Conservation (phyloP, 1,140 invertebrate species). For the Aphaenogaster ashmeadi region DNA sequence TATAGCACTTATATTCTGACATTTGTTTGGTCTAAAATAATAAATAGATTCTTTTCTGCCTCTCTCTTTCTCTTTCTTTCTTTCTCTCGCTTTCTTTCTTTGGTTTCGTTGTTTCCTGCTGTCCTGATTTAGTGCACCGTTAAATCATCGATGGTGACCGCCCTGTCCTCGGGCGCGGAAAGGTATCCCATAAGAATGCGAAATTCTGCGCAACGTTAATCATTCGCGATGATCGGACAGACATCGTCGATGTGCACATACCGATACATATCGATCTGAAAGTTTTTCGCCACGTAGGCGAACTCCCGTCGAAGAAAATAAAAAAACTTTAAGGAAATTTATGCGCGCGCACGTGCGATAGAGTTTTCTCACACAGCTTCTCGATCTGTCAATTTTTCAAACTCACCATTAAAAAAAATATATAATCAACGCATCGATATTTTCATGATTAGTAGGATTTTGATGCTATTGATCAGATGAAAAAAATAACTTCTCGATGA, state of each 20-base stretch:
- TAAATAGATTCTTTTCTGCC: conserved; percentile 24
- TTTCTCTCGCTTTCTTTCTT: conserved; percentile 8
- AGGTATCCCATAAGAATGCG: conserved; percentile 46
- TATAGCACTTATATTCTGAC: neutral
- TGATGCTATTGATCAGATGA: neutral
- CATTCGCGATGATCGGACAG: conserved; percentile 51
- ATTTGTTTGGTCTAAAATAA: conserved; percentile 15
- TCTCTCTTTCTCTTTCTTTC: neutral
- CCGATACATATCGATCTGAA: conserved; percentile 48
- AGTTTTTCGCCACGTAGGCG: conserved; percentile 28
- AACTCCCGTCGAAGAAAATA: conserved; percentile 54
- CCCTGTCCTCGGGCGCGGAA: conserved; percentile 32
- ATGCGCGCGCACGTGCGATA: neutral
- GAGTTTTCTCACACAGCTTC: conserved; percentile 15
- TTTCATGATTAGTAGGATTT: neutral
- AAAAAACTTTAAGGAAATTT: conserved; percentile 25
- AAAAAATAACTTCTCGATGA: neutral
- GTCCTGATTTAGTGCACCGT: conserved; percentile 67
- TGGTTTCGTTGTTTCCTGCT: neutral
- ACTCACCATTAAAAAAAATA: neutral
- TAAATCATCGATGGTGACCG: conserved; percentile 70
- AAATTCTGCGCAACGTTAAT: conserved; percentile 65
- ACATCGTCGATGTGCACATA: conserved; percentile 28
- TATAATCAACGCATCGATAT: neutral
- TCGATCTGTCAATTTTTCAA: neutral